Percentiles rank a stretch among this genome's conserved stretches.
These are phyloP conservation scores for Ramphastos sulfuratus DNA, from an alignment of 2,113 vertebrate species.

Conservation along the genomic window DNA sequence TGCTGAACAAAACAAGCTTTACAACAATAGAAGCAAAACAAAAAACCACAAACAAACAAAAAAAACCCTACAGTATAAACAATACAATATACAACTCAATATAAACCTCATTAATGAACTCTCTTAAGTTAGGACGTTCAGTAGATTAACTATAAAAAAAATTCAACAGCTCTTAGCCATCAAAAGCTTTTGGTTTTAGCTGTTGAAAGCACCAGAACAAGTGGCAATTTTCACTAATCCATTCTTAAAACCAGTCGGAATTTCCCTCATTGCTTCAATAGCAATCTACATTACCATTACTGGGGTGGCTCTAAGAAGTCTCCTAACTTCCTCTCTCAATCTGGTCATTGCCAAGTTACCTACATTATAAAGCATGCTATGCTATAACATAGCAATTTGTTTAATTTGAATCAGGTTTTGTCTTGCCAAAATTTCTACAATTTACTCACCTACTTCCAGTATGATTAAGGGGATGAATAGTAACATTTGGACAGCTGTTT, in stretches of 20 bases:
- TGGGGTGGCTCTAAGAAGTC: not conserved
- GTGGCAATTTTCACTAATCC: not conserved
- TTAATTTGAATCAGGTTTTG: not conserved
- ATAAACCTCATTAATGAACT: not conserved
- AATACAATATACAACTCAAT: not conserved
- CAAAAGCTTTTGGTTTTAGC: not conserved
- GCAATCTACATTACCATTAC: not conserved
- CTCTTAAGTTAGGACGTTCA: not conserved
- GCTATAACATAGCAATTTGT: not conserved
- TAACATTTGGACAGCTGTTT: conserved; percentile 35
- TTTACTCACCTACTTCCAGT: not conserved
- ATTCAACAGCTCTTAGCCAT: not conserved
- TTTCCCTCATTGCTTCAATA: not conserved
- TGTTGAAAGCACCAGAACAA: not conserved
- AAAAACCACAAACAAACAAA: not conserved
- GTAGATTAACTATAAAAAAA: not conserved
- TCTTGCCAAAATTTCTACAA: not conserved
- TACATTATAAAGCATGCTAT: not conserved
- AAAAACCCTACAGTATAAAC: not conserved
- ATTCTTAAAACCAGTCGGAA: not conserved
- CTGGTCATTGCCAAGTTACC: not conserved
- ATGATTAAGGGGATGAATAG: conserved; percentile 34
- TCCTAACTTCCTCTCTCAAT: not conserved
- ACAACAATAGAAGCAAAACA: not conserved
- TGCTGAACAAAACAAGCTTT: not conserved